Conservation (phyloP, 2,888 invertebrate species). For the Orthonevra nobilis region DNA sequence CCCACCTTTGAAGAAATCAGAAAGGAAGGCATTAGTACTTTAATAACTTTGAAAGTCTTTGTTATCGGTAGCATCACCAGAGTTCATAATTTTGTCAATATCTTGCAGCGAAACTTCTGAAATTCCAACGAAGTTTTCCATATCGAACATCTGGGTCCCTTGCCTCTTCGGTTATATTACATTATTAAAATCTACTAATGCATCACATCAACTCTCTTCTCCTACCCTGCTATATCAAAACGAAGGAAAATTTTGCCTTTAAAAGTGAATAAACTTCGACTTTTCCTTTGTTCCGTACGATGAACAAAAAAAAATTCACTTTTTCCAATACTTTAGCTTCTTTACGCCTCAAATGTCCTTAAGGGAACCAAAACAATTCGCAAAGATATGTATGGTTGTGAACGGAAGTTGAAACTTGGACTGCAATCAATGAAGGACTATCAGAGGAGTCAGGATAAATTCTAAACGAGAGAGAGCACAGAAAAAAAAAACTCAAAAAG, state of each 20-base stretch:
- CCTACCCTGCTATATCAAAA: constrained; percentile 33
- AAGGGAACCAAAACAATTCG: constrained; percentile 32
- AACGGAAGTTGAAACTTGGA: constrained; percentile 56
- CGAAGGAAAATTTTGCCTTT: constrained; percentile 11
- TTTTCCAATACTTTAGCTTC: constrained; percentile 56
- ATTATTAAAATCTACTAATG: constrained; percentile 70
- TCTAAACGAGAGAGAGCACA: constrained; percentile 9
- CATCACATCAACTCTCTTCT: constrained; percentile 65
- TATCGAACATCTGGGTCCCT: constrained; percentile 44
- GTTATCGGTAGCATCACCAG: no score
- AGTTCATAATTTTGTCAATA: constrained; percentile 19
- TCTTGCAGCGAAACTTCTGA: constrained; percentile 1
- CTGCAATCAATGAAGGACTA: constrained; percentile 64
- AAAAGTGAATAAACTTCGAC: constrained; percentile 49
- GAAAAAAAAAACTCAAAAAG: constrained; percentile 14
- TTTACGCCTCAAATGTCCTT: constrained; percentile 51
- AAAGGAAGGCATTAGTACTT: no score
- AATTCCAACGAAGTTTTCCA: constrained; percentile 2
- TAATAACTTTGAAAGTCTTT: no score
- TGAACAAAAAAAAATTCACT: not conserved
- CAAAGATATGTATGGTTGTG: constrained; percentile 4
- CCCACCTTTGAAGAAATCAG: no score
- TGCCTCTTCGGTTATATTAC: constrained; percentile 36
- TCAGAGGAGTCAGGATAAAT: constrained; percentile 40
- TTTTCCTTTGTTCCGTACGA: constrained; percentile 43